Conservation (phyloP, 2,113 vertebrate species). For the Apistogramma diplotaenia region DNA sequence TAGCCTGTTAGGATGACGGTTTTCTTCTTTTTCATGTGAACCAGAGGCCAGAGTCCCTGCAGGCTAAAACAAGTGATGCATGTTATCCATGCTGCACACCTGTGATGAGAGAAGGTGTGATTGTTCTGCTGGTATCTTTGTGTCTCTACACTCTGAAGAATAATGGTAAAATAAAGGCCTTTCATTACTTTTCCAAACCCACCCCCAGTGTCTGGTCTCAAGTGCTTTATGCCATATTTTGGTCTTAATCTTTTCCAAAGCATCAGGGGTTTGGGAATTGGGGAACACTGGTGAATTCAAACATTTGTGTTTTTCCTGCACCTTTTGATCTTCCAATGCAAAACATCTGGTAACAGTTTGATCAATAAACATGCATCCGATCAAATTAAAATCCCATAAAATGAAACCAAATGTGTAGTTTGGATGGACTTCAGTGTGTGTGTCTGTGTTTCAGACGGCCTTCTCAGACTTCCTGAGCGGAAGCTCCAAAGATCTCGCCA, state of each 20-base stretch:
- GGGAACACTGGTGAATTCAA: too few relatives aligned
- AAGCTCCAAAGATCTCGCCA: conserved; percentile 93
- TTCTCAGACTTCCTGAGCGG: conserved; percentile 94
- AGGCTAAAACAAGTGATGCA: background rate
- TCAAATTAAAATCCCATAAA: background rate
- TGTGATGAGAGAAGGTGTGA: background rate
- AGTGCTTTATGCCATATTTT: too few relatives aligned
- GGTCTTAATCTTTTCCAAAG: too few relatives aligned
- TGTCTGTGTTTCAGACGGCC: conserved; percentile 84
- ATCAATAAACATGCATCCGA: background rate
- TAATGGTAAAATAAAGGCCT: background rate
- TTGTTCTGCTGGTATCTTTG: background rate
- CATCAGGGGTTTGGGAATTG: too few relatives aligned
- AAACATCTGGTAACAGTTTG: background rate
- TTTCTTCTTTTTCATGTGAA: too few relatives aligned
- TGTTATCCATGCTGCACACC: background rate
- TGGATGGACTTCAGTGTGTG: background rate
- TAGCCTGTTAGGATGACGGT: background rate
- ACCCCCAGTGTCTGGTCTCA: background rate
- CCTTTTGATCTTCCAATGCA: background rate
- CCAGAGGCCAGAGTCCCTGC: background rate
- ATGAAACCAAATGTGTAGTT: background rate
- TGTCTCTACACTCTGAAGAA: background rate
- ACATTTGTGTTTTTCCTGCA: background rate
- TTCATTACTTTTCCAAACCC: background rate